Evolutionary conservation across 2,888 invertebrate genomes (phyloP), one percentile per base, ranked within the genome.

Genomic region (Athrips mouffetella): DNA sequence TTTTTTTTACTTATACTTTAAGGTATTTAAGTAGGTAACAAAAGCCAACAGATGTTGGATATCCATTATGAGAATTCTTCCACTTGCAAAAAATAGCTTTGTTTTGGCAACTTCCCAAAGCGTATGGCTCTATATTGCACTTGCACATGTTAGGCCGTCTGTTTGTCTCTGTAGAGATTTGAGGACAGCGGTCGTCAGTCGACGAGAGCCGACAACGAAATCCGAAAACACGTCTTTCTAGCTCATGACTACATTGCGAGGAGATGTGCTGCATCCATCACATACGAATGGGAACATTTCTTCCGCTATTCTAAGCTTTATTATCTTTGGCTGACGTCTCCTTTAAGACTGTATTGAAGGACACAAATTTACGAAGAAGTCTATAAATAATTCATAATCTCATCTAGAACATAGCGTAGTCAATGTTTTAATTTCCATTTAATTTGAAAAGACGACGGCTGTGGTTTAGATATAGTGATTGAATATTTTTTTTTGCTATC

Each of bases 131-230:
- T 8, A 16, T 27, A 42, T 27, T 30, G 30, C 21, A 44, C 21
- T 27, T 30, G 30, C 21, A 44, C 21, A 31, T 31, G 44, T 37
- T 37, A 18, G 37, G 13, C 13, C 6, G 44, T 42, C 18, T 44
- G 44, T 44, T 13, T 33, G 3, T 33, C 11, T 30, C 21, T 5
- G 29, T 16, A 20, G 44, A 15, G 31, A n/a, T 31, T 44, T 39
- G n/a, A 39, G 39, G 37, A 3, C 35, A 15, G 40, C 40, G 13
- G 27, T 41, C 15, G 41, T 27, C 16, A 15, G 27, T n/a, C n/a
- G n/a, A n/a, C n/a, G n/a, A 16, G 8, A 27, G 41, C 27, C 16
- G 11, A 31, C n/a, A 31, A 16, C 6, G 31, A 31, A 15, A 13
- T 13, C 31, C 15, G 1, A 27, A 27, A 3, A 27, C 27, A 27